Conservation (phyloP, 2,888 invertebrate genomes). For the Andrena bicolor region DNA sequence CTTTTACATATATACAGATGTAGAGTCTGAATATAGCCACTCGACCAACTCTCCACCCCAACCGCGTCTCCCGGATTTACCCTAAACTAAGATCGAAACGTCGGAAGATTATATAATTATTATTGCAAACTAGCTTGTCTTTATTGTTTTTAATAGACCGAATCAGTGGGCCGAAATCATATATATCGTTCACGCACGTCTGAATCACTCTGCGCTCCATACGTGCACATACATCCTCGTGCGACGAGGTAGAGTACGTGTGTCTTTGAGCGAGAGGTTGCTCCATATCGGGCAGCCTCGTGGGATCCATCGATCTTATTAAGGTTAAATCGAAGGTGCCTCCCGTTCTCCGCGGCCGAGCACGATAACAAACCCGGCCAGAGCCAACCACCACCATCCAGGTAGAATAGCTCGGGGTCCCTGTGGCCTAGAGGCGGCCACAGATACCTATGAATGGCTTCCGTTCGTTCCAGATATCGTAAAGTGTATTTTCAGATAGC, state of each 20-base stretch:
- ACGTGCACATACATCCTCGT: conserved; percentile 1
- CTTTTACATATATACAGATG: too few relatives aligned
- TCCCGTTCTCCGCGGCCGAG: conserved; percentile 73
- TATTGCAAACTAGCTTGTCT: too few relatives aligned
- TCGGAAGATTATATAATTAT: too few relatives aligned
- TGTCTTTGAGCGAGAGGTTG: conserved; percentile 55
- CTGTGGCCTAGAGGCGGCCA: conserved; percentile 49
- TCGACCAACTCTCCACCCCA: too few relatives aligned
- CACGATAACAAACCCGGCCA: conserved; percentile 75
- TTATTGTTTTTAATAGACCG: too few relatives aligned
- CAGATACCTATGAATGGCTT: conserved; percentile 68
- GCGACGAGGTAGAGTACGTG: conserved; percentile 9
- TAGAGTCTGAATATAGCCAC: too few relatives aligned
- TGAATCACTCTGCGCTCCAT: neutral
- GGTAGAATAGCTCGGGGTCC: conserved; percentile 15
- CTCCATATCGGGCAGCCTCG: conserved; percentile 74
- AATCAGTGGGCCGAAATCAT: too few relatives aligned
- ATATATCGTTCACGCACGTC: neutral
- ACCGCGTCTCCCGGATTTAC: too few relatives aligned
- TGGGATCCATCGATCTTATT: conserved; percentile 81
- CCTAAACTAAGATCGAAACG: too few relatives aligned
- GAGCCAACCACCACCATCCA: conserved; percentile 44
- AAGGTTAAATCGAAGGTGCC: conserved; percentile 78
- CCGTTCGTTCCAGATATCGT: conserved; percentile 70
- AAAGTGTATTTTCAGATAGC: conserved; percentile 60